Evolutionary conservation across 2,113 vertebrate genomes (phyloP).

Genomic region (Ammospiza nelsoni): DNA sequence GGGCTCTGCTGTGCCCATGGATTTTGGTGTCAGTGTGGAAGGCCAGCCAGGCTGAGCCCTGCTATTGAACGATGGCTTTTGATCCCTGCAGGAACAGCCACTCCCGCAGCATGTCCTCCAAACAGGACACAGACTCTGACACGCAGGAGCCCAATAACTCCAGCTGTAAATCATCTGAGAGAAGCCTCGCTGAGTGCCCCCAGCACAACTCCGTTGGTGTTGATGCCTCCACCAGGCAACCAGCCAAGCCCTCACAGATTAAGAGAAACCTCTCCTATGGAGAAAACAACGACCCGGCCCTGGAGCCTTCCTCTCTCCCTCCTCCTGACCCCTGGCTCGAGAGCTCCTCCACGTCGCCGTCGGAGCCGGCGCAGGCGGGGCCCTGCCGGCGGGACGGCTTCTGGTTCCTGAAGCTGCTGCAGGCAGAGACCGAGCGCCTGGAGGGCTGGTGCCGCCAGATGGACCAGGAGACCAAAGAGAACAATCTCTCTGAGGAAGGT

Average conservation of each 20-base stretch:
- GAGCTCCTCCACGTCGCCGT: slow-evolving; percentile 80
- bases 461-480: slow-evolving; percentile 98
- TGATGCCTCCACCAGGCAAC: slow-evolving; percentile 80
- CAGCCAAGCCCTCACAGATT: slow-evolving; percentile 91
- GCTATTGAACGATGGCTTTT: background rate
- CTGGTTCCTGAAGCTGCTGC: slow-evolving; percentile 98
- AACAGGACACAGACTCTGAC: slow-evolving; percentile 93
- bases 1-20: slow-evolving; percentile 60
- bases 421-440: slow-evolving; percentile 94
- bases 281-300: slow-evolving; percentile 92
- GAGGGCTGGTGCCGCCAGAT: slow-evolving; percentile 99
- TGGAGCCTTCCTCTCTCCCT: slow-evolving; percentile 94
- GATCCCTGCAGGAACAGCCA: slow-evolving; percentile 82
- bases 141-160: slow-evolving; percentile 86
- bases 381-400: slow-evolving; percentile 93
- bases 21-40: background rate
- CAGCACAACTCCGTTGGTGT: slow-evolving; percentile 82
- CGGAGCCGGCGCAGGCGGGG: slow-evolving; percentile 74
- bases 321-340: slow-evolving; percentile 98
- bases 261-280: slow-evolving; percentile 96
- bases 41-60: background rate
- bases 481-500: slow-evolving; percentile 97
- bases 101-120: slow-evolving; percentile 94
- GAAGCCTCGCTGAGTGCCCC: slow-evolving; percentile 89
- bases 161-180: slow-evolving; percentile 85